These are phyloP conservation scores for Netelia melanura DNA, from an alignment of 2,888 invertebrate genomes.

Conservation along the genomic window DNA sequence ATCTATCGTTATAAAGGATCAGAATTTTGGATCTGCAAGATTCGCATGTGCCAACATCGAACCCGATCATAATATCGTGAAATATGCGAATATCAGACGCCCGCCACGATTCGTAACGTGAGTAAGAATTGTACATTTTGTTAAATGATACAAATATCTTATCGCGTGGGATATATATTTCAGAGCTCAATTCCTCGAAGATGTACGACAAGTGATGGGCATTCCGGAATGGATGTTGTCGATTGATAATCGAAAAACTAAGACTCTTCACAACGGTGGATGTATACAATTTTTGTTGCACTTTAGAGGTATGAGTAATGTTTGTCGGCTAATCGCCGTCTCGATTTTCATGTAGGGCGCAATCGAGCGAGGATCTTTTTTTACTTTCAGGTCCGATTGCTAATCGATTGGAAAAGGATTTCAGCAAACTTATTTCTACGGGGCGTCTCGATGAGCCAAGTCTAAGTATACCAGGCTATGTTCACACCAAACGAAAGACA, in stretches of 20 bases:
- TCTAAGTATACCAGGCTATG: conserved; percentile 91
- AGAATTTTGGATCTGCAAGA: conserved; percentile 89
- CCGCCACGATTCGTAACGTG: conserved; percentile 95
- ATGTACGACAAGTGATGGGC: conserved; percentile 92
- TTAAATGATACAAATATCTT: neutral
- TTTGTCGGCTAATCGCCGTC: neutral
- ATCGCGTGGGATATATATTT: conserved; percentile 65
- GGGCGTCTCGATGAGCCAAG: conserved; percentile 92
- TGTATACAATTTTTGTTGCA: conserved; percentile 95
- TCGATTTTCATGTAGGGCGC: neutral
- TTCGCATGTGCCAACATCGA: conserved; percentile 97
- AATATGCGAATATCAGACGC: conserved; percentile 94
- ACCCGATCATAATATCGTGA: conserved; percentile 95
- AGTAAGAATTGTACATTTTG: conserved; percentile 80
- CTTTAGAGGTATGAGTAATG: conserved; percentile 88
- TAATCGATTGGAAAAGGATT: conserved; percentile 92
- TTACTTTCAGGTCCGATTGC: conserved; percentile 89
- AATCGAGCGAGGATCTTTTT: conserved; percentile 8
- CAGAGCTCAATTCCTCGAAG: conserved; percentile 94
- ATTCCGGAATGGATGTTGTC: conserved; percentile 96
- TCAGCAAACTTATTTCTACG: conserved; percentile 90
- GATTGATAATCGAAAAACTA: conserved; percentile 93
- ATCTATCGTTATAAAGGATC: conserved; percentile 93
- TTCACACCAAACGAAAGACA: conserved; percentile 89
- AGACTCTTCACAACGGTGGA: conserved; percentile 90